Percentiles rank a stretch among this genome's conserved stretches.
Evolutionary conservation across 2,888 invertebrate species (phyloP).

Genomic region (Cheiracanthium punctorium): DNA sequence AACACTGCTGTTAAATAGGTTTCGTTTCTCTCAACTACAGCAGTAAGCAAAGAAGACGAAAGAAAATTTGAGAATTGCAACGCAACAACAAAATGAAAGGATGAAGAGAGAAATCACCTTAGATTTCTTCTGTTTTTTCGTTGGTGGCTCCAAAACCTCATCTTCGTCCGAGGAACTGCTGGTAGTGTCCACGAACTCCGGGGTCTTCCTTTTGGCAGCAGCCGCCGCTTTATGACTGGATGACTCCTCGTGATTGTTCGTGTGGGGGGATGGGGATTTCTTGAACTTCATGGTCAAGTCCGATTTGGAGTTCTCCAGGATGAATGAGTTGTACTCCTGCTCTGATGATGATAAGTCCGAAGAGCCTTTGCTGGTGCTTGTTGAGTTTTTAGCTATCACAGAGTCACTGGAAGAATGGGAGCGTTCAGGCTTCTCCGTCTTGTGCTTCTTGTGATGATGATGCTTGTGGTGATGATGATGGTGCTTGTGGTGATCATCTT

Average conservation of each 20-base stretch:
- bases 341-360: conserved; percentile 25
- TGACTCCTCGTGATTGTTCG: conserved; percentile 35
- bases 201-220: neutral
- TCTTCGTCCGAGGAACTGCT: conserved; percentile 32
- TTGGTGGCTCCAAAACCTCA: conserved; percentile 50
- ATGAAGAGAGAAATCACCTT: too few relatives aligned
- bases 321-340: conserved; percentile 28
- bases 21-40: too few relatives aligned
- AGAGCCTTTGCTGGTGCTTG: conserved; percentile 20
- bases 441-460: conserved; percentile 75
- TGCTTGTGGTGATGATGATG: conserved; percentile 81
- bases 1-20: too few relatives aligned
- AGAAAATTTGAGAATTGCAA: too few relatives aligned
- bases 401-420: conserved; percentile 28
- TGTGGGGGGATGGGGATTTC: conserved; percentile 63
- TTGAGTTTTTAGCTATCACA: conserved; percentile 50
- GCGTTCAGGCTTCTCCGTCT: conserved; percentile 50
- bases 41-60: too few relatives aligned
- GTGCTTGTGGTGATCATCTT: conserved; percentile 79
- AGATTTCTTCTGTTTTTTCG: conserved; percentile 58
- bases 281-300: conserved; percentile 71
- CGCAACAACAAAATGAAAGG: too few relatives aligned
- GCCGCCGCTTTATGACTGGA: neutral
- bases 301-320: conserved; percentile 65
- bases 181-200: neutral